Evolutionary conservation across 2,113 vertebrate genomes (phyloP).

Genomic region (Melozone crissalis): DNA sequence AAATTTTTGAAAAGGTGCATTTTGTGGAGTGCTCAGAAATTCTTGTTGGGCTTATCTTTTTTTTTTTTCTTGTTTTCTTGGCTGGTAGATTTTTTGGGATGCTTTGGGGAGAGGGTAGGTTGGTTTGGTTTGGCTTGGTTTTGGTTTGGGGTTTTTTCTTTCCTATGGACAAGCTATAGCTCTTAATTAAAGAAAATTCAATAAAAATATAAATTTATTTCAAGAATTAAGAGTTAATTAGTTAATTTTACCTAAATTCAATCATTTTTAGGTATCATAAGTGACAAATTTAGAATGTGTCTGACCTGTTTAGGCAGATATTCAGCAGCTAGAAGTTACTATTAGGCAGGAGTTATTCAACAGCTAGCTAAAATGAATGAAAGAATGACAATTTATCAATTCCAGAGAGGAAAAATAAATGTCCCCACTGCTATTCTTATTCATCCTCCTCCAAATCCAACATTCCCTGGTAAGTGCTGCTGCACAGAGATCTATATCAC

Average conservation of each 20-base stretch:
- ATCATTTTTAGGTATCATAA: neutral
- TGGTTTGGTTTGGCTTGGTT: neutral
- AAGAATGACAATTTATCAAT: neutral
- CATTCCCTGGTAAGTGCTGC: neutral
- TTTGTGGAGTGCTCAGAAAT: neutral
- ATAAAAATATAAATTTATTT: neutral
- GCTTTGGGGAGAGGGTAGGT: neutral
- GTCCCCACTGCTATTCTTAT: neutral
- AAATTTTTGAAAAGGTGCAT: neutral
- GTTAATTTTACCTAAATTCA: neutral
- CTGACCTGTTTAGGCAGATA: neutral
- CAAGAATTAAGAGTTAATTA: neutral
- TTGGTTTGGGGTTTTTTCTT: neutral
- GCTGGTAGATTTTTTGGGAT: neutral
- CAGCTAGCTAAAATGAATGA: neutral
- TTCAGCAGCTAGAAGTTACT: neutral
- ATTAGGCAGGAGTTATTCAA: neutral
- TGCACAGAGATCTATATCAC: neutral
- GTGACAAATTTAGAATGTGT: neutral
- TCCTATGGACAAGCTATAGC: neutral
- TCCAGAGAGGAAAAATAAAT: neutral
- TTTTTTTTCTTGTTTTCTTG: neutral
- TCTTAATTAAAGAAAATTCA: neutral
- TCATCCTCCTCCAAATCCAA: neutral
- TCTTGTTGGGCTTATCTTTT: neutral